Evolutionary conservation across 2,888 invertebrate genomes (phyloP), one percentile per base, ranked within the genome.

Genomic region (Ceratothoa steindachneri): DNA sequence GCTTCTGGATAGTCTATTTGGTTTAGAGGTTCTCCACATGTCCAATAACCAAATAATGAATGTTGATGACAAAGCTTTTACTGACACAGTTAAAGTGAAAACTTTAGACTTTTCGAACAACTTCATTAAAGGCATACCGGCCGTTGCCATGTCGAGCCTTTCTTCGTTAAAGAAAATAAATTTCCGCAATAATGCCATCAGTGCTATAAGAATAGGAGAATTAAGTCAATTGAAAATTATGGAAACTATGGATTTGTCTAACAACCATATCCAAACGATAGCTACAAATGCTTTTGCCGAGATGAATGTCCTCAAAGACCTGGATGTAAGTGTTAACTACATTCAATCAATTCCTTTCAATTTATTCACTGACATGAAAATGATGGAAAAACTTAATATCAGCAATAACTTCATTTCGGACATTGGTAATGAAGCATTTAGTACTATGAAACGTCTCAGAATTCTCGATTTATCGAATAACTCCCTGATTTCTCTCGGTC

Each of bases 301-400:
- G 22, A 91, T 95, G 90, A 92, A 92, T 0, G 91, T 92, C 0
- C 84, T 95, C 30, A 87, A 93, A 80, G 93, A 93, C 82, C 86
- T 95, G 52, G 89, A 93, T 81, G 85, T 95, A 75, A 89, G 89
- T 80, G 93, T 93, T 82, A 95, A 95, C 83, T 93, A 93, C 1
- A 84, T 95, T 41, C 88, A 89, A 1, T 90, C 91, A 82, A 89
- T 94, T 69, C 93, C 93, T 81, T 91, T 92, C 0, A 91, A 93
- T 83, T 91, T 93, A 72, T 91, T 93, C 84, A 79, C 81, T 55
- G 71, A 80, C 29, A 74, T 70, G 31, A 66, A 31, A 2, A 27
- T 67, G 0, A 19, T 80, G 24, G 76, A 77, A 29, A 69, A 69
- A 3, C 73, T 78, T 28, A 80, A 80, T 29, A 67, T 73, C 28